These are phyloP conservation scores for Ailurus styani DNA, from an alignment of 2,113 vertebrate genomes.

Conservation along the genomic window DNA sequence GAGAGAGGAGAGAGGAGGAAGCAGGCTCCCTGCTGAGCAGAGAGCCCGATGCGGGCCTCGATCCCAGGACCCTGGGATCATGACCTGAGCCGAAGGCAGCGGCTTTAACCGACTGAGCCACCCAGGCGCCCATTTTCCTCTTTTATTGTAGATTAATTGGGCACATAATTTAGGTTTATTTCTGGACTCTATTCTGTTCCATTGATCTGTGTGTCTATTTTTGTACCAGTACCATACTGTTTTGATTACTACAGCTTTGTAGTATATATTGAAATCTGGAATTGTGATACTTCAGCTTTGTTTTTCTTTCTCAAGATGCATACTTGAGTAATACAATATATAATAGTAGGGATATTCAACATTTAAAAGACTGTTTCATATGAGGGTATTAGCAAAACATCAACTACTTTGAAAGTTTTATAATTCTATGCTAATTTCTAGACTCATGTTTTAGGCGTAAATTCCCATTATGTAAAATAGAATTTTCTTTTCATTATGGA, in stretches of 20 bases:
- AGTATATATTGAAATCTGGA: not conserved
- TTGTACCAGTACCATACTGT: not conserved
- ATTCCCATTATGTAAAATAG: not conserved
- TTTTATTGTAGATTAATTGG: not conserved
- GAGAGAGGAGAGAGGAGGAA: too few relatives aligned
- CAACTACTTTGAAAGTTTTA: not conserved
- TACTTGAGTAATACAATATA: not conserved
- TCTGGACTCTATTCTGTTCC: not conserved
- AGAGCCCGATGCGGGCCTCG: too few relatives aligned
- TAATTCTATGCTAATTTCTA: constrained; percentile 16
- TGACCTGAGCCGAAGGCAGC: too few relatives aligned
- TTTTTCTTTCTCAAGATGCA: not conserved
- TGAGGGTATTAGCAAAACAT: constrained; percentile 11
- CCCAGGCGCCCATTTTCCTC: too few relatives aligned
- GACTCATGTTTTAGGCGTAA: not conserved
- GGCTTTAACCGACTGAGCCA: too few relatives aligned
- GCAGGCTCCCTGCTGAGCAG: too few relatives aligned
- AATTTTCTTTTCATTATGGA: constrained; percentile 27
- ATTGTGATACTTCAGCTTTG: not conserved
- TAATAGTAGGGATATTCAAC: constrained; percentile 4
- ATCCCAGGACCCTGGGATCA: too few relatives aligned
- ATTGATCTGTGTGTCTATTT: not conserved
- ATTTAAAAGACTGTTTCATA: not conserved
- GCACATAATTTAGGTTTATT: not conserved
- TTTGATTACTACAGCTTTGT: not conserved